A percentile compares a stretch with the other conserved stretches of the same genome.
phyloP scores from a whole-genome alignment of 2,888 invertebrate genomes.

The Pterostichus niger region DNA sequence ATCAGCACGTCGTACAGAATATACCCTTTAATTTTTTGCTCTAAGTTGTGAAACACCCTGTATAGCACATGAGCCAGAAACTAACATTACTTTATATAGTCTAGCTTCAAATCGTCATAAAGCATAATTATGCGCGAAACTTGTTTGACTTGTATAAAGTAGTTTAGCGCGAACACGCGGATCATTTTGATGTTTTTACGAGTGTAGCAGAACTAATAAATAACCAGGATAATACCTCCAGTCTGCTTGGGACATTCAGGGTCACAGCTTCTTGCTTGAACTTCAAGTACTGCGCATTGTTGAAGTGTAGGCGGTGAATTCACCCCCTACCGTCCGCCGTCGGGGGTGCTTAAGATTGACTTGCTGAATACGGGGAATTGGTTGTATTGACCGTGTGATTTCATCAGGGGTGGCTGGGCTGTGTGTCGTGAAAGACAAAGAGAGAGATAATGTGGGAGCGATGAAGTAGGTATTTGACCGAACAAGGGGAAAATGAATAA shows the following conservation, averaged over 20 bases:
- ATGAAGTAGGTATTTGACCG: conserved; percentile 41
- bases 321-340: not conserved
- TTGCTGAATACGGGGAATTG: conserved; percentile 28
- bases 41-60: too few species aligned
- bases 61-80: too few species aligned
- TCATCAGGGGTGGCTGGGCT: conserved; percentile 25
- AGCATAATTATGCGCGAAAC: too few species aligned
- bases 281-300: conserved; percentile 43
- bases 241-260: conserved; percentile 47
- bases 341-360: conserved; percentile 31
- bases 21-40: too few species aligned
- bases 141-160: too few species aligned
- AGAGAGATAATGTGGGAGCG: not conserved
- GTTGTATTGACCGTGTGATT: conserved; percentile 56
- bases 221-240: conserved; percentile 42
- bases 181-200: conserved; percentile 30
- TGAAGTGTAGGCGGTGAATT: not conserved
- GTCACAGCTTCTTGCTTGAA: not conserved
- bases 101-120: too few species aligned
- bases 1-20: too few species aligned
- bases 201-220: conserved; percentile 54
- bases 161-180: too few species aligned
- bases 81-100: too few species aligned
- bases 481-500: conserved; percentile 29
- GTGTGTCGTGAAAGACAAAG: conserved; percentile 14